phyloP scores from a whole-genome alignment of 2,888 invertebrate genomes.

The Sialis lutaria region DNA sequence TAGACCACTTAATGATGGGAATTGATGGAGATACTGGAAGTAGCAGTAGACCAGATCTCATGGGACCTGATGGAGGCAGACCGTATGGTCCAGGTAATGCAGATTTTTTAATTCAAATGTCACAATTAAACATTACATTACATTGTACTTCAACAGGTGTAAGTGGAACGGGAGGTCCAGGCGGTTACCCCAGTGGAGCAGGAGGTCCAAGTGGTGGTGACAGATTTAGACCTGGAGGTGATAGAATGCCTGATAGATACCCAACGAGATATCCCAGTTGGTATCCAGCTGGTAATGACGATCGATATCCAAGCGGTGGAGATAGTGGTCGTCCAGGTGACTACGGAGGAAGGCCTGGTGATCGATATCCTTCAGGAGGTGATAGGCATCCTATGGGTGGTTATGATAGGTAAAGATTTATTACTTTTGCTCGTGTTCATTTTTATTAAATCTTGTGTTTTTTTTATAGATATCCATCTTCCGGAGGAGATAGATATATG shows the following conservation, averaged over 20 bases:
- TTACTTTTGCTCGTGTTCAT: no score
- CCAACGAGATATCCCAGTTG: conserved; percentile 5
- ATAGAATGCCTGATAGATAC: conserved; percentile 20
- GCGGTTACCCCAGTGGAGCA: conserved; percentile 22
- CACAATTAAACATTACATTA: no score
- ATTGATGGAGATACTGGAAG: conserved; percentile 15
- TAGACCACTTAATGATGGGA: conserved; percentile 27
- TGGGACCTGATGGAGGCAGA: conserved; percentile 4
- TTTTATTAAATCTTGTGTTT: no score
- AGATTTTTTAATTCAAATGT: no score
- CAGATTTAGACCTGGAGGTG: conserved; percentile 18
- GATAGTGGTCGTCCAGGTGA: not conserved
- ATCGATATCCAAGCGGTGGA: conserved; percentile 9
- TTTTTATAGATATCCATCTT: conserved; percentile 22
- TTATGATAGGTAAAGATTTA: conserved; percentile 7
- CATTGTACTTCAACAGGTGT: no score
- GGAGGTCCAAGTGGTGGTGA: conserved; percentile 12
- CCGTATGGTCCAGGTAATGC: conserved; percentile 6
- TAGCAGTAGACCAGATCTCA: conserved; percentile 8
- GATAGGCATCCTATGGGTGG: conserved; percentile 14
- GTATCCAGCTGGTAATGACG: conserved; percentile 2
- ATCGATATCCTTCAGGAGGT: conserved; percentile 25
- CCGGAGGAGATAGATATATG: conserved; percentile 20
- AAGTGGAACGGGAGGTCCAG: conserved; percentile 1
- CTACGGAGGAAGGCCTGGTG: conserved; percentile 11